Base-by-base conservation (phyloP, 2,888 invertebrate genomes). In the Drosophila anomalipes region DNA sequence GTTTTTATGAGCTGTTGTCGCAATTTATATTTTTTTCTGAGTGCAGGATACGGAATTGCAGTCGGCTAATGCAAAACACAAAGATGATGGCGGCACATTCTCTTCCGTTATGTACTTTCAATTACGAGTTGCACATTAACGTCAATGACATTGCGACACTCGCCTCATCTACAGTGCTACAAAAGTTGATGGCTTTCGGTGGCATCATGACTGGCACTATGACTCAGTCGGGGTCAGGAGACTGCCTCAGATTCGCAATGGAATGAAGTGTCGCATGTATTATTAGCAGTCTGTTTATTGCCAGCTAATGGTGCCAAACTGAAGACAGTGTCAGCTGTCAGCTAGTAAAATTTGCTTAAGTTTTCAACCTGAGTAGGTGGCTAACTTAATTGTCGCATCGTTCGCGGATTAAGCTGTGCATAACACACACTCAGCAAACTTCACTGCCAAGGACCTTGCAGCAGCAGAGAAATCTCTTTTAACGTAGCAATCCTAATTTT, bases 361-460 rank as follows among this genome's bases (percentile, higher is more conserved):
- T 53, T 76, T 65, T 62, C 64, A 63, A 51, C 41, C 41, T 53
- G 51, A 41, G 26, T 22, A 28, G 52, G 59, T 74, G 37, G 37
- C 58, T 30, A 65, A 62, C 60, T 60, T 74, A 83, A 86, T 79
- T 79, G 79, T 57, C 35, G 44, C 66, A 57, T 65, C 49, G 64
- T 58, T 51, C 53, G 30, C 49, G 72, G 79, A 77, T 79, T 84
- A 82, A 71, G 57, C 63, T 65, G 26, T 44, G 58, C 56, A 62
- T 64, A 73, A 53, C 53, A 65, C 67, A 47, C 66, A 74, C 82
- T 87, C 82, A 87, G 84, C 88, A 85, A 74, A 63, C 61, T 69
- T 75, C 51, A 56, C 22, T 44, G 52, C 41, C 62, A 51, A 52
- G 68, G 22, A 51, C 39, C 26, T 33, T 54, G 19, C 51, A 53